Evolutionary conservation across 2,888 invertebrate species (phyloP).

Genomic region (Diarsia rubi): DNA sequence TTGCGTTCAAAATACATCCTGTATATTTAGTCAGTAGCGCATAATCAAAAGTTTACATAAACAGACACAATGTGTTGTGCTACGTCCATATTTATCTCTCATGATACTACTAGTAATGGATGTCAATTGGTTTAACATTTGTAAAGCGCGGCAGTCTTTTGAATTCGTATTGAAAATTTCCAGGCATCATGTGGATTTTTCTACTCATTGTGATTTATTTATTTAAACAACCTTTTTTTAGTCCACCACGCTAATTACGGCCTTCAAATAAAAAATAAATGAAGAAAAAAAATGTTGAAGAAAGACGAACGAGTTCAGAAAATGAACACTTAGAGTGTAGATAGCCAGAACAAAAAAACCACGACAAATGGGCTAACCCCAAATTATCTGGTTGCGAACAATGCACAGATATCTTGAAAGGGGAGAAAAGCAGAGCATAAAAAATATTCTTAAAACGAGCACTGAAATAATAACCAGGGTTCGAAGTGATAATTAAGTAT

Average conservation of each 20-base stretch:
- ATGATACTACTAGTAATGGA: slow-evolving; percentile 24
- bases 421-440: slow-evolving; percentile 43
- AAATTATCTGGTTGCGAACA: slow-evolving; percentile 29
- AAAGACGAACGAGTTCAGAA: slow-evolving; percentile 25
- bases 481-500: slow-evolving; percentile 1
- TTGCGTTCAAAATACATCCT: slow-evolving; percentile 39
- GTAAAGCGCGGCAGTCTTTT: slow-evolving; percentile 8
- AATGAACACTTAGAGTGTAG: slow-evolving; percentile 37
- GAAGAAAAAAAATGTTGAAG: slow-evolving; percentile 38
- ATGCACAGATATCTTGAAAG: slow-evolving; percentile 36
- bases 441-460: slow-evolving; percentile 18
- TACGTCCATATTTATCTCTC: slow-evolving; percentile 15
- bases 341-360: slow-evolving; percentile 30
- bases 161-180: slow-evolving; percentile 11
- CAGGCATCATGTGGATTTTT: slow-evolving; percentile 30
- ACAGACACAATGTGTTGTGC: slow-evolving; percentile 27
- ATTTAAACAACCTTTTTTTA: slow-evolving; percentile 4
- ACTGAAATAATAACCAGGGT: slow-evolving; percentile 20
- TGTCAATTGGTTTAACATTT: slow-evolving; percentile 36
- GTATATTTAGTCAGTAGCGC: slow-evolving; percentile 21
- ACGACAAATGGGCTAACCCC: slow-evolving; percentile 38
- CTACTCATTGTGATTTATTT: not conserved
- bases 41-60: slow-evolving; percentile 17
- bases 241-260: slow-evolving; percentile 30
- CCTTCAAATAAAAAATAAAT: slow-evolving; percentile 37